Percentiles rank a stretch among this genome's conserved stretches.
Conservation (phyloP, 2,797 vertebrate genomes). For the Pterois miles region DNA sequence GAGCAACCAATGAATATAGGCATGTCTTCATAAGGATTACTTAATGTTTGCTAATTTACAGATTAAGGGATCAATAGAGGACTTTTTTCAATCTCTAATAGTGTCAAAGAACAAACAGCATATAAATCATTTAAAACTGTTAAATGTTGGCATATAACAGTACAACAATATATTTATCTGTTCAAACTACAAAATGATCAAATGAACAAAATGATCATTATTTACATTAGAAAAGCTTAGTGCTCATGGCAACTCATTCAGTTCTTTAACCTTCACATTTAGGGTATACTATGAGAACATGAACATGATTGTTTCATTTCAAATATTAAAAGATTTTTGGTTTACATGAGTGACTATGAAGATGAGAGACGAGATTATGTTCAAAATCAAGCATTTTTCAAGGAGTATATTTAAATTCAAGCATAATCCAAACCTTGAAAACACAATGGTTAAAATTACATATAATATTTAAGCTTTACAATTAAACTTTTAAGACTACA, state of each 20-base stretch:
- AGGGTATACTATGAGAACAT: too few relatives aligned
- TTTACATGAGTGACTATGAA: too few relatives aligned
- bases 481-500: too few relatives aligned
- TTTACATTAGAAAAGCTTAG: neutral
- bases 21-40: too few relatives aligned
- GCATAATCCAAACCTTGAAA: neutral
- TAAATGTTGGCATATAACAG: neutral
- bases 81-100: neutral
- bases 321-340: neutral
- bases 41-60: neutral
- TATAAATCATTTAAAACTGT: neutral
- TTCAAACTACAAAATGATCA: neutral
- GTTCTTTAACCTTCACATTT: neutral
- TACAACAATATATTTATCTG: neutral
- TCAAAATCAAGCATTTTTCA: neutral
- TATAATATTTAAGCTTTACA: too few relatives aligned
- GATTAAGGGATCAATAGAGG: neutral
- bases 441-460: neutral
- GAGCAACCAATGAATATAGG: too few relatives aligned
- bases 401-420: neutral
- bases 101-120: neutral
- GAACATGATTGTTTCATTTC: neutral
- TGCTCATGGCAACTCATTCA: neutral
- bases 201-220: neutral
- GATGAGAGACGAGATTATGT: neutral